Conservation (phyloP, 37 sponge, comb jelly and placozoan species). For the Geodia barretti region DNA sequence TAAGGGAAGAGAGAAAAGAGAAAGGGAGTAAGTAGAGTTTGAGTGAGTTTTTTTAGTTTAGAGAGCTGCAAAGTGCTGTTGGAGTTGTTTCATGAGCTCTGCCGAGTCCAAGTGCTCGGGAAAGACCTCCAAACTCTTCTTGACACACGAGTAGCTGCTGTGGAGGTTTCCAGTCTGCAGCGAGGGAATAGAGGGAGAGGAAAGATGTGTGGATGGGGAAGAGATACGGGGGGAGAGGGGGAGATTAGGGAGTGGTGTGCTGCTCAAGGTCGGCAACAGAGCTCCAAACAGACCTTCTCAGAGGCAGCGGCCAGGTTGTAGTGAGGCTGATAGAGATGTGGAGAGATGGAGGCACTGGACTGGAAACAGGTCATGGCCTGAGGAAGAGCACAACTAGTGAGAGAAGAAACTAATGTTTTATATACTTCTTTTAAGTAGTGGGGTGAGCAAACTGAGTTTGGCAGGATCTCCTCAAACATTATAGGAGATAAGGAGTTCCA, state of each 20-base stretch:
- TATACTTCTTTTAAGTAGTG: no score
- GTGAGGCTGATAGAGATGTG: constrained; percentile 92
- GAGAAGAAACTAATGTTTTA: no score
- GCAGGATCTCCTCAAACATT: no score
- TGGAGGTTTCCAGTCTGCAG: constrained; percentile 87
- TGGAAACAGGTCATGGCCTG: constrained; percentile 91
- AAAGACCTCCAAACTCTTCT: constrained; percentile 76
- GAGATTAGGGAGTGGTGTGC: not conserved
- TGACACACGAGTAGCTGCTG: constrained; percentile 78
- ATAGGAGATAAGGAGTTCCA: no score
- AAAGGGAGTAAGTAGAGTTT: no score
- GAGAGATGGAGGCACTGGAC: constrained; percentile 57
- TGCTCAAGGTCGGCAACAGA: no score
- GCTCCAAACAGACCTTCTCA: constrained; percentile 77
- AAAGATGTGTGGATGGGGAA: not conserved
- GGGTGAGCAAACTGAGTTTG: no score
- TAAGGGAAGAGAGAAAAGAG: not conserved
- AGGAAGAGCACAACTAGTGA: not conserved
- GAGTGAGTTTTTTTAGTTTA: constrained; percentile 21
- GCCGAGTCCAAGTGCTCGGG: constrained; percentile 91
- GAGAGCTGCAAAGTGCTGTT: constrained; percentile 88
- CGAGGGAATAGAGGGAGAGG: not conserved
- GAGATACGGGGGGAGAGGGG: not conserved
- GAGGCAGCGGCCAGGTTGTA: constrained; percentile 86
- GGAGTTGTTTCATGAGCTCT: constrained; percentile 81